Evolutionary conservation across 2,797 vertebrate genomes (phyloP), one percentile per base, ranked within the genome.

Genomic region (Anableps anableps): DNA sequence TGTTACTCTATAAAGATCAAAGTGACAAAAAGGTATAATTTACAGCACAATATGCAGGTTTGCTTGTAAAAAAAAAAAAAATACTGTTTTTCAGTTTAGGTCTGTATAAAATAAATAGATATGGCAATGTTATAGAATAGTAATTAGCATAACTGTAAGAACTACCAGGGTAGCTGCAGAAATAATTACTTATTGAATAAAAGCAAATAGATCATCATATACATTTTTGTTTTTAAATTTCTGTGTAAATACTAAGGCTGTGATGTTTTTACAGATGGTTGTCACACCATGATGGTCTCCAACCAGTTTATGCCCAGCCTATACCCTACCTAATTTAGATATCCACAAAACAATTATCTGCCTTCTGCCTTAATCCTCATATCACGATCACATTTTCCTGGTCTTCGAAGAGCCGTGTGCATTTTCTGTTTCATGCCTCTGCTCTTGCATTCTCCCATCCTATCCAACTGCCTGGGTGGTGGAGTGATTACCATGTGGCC

Each of bases 381-480:
- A 62, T 68, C 66, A 78, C 38, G 34, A 38, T 21, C 48, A 55
- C 45, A 0, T 23, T 31, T 71, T 75, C 53, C 47, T 3, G 16
- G 74, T 36, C 34, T 8, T 77, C 21, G 79, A 78, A 76, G 82
- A 90, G 2, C n/a, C 66, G 38, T 75, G 77, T 66, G n/a, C 34
- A 19, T 70, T 77, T 88, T 85, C 82, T 80, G 64, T 48, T 74
- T 80, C 96, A 94, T 97, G 96, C 95, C 95, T 85, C 87, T 31
- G 85, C 95, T 94, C 74, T 0, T 89, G 85, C 95, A 88, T 94
- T 95, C 94, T 96, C 80, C 19, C 94, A 95, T 87, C 78, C 78
- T 85, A 78, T 90, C 90, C 3, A 88, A 92, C 97, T 96, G 97
- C 97, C 96, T 99, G 98, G 98, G 98, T 99, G 98, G 98, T 95